Evolutionary conservation across 2,113 vertebrate species (phyloP).

Genomic region (Sterrhoptilus dennistouni): DNA sequence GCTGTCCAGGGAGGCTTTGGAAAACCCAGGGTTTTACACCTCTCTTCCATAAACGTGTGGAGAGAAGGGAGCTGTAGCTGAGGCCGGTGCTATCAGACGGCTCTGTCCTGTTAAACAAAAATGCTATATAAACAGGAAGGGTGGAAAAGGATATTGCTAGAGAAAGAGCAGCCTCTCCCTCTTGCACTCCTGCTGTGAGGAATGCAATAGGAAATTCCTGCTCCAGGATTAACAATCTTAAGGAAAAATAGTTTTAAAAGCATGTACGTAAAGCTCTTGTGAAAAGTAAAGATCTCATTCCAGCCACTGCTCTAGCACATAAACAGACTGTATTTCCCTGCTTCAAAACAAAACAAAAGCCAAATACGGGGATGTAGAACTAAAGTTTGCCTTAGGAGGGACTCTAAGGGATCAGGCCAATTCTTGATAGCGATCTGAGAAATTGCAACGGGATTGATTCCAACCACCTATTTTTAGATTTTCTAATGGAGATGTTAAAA

Average conservation of each 20-base stretch:
- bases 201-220: constrained; percentile 60
- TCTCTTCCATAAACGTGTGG: background rate
- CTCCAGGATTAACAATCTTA: constrained; percentile 34
- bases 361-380: constrained; percentile 20
- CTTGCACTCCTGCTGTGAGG: constrained; percentile 40
- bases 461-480: constrained; percentile 21
- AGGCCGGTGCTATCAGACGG: background rate
- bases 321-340: background rate
- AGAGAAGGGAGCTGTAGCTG: background rate
- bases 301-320: background rate
- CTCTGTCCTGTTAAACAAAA: constrained; percentile 11
- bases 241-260: constrained; percentile 19
- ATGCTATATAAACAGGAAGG: constrained; percentile 64
- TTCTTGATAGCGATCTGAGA: constrained; percentile 12
- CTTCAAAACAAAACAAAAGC: constrained; percentile 15
- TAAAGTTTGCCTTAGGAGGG: background rate
- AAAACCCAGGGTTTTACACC: background rate
- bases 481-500: background rate
- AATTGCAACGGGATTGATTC: background rate
- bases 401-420: background rate
- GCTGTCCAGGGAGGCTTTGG: background rate
- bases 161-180: constrained; percentile 48
- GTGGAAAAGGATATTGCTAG: constrained; percentile 51
- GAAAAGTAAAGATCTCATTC: background rate
- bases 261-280: background rate